These are phyloP conservation scores for Spatula clypeata DNA, from an alignment of 2,797 vertebrate genomes.

Conservation along the genomic window DNA sequence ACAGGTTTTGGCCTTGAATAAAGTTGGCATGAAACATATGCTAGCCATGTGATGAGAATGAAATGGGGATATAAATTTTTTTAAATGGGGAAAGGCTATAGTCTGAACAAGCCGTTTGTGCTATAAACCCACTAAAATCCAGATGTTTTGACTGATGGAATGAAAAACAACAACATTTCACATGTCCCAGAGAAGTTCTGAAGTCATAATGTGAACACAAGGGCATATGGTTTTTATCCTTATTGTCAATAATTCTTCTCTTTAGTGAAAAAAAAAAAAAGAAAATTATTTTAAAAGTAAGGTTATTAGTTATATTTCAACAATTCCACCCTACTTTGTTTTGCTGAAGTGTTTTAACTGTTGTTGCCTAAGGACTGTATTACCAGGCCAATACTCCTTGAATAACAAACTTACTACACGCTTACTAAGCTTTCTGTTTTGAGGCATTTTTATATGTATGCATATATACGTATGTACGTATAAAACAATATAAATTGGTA, in stretches of 20 bases:
- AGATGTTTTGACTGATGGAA: slow-evolving; percentile 62
- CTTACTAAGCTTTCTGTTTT: not conserved
- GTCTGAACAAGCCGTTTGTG: slow-evolving; percentile 59
- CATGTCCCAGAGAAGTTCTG: slow-evolving; percentile 2
- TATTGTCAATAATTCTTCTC: not conserved
- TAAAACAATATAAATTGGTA: not conserved
- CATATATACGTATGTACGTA: not conserved
- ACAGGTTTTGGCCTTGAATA: slow-evolving; percentile 52
- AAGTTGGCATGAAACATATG: slow-evolving; percentile 61
- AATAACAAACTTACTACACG: not conserved
- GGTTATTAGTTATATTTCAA: not conserved
- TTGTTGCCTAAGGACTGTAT: not conserved
- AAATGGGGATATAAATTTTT: slow-evolving; percentile 59
- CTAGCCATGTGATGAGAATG: slow-evolving; percentile 55
- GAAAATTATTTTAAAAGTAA: not conserved
- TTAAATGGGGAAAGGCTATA: slow-evolving; percentile 33
- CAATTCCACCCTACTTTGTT: not conserved
- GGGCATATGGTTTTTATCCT: not conserved
- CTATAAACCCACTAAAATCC: slow-evolving; percentile 68
- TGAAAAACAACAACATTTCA: slow-evolving; percentile 51
- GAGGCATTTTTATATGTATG: not conserved
- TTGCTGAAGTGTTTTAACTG: not conserved
- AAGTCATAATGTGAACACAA: not conserved
- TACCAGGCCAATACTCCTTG: not conserved
- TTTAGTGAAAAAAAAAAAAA: not conserved